Evolutionary conservation across 2,888 invertebrate species (phyloP).

Genomic region (Limnephilus rhombicus): DNA sequence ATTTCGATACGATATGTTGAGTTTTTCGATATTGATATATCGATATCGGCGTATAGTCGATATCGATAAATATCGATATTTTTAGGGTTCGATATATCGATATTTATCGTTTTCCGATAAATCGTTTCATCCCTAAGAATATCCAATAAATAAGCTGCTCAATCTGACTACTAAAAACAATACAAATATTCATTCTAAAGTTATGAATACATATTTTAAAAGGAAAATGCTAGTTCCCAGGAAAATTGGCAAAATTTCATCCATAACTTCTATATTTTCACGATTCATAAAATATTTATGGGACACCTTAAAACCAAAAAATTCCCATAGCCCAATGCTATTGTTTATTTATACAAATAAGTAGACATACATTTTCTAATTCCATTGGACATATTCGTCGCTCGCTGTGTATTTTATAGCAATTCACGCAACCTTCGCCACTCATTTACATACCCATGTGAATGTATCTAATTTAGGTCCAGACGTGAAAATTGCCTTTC

Average conservation of each 20-base stretch:
- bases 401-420: constrained; percentile 11
- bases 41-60: no score
- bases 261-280: not conserved
- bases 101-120: no score
- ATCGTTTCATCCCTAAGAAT: no score
- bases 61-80: no score
- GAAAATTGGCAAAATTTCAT: not conserved
- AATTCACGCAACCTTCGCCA: constrained; percentile 22
- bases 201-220: not conserved
- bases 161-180: not conserved
- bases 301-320: not conserved
- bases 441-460: constrained; percentile 25
- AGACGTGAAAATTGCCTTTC: constrained; percentile 17
- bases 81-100: no score
- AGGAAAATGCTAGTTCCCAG: not conserved
- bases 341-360: constrained; percentile 10
- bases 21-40: no score
- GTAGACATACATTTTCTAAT: constrained; percentile 25
- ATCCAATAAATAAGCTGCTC: not conserved
- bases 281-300: not conserved
- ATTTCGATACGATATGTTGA: no score
- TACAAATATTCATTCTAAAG: not conserved
- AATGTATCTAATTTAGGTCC: constrained; percentile 37
- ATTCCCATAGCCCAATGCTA: not conserved
- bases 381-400: not conserved